Percentiles rank a stretch among this genome's conserved stretches.
phyloP scores from a whole-genome alignment of 2,113 vertebrate species.

The Vidua macroura region DNA sequence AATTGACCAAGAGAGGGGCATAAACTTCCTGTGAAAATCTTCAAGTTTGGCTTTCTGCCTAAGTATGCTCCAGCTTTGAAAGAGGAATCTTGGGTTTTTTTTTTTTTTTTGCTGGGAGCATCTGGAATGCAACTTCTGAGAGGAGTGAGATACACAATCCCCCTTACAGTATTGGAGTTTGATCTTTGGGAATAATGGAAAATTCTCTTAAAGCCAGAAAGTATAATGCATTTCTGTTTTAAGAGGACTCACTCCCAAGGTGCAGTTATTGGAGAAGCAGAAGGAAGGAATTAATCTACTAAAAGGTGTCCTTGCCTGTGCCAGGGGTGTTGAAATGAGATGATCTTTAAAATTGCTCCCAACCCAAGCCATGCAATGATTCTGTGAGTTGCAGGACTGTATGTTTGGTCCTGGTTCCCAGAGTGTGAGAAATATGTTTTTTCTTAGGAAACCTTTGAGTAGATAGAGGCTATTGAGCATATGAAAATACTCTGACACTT shows the following conservation, averaged over 20 bases:
- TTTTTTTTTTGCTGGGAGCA: rapidly evolving
- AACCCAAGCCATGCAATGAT: background rate
- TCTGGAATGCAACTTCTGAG: background rate
- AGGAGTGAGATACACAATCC: rapidly evolving
- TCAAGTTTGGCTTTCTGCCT: background rate
- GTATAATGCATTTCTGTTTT: background rate
- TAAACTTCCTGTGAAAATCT: background rate
- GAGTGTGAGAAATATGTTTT: background rate
- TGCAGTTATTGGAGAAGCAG: background rate
- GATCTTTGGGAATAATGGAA: background rate
- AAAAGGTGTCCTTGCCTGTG: background rate
- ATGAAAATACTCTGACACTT: background rate
- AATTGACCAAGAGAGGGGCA: background rate
- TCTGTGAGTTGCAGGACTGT: background rate
- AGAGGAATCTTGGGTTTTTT: background rate
- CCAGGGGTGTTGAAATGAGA: background rate
- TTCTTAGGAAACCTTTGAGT: background rate
- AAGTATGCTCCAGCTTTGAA: background rate
- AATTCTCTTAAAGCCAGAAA: background rate
- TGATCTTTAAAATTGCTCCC: rapidly evolving
- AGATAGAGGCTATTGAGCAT: background rate
- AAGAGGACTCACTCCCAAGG: background rate
- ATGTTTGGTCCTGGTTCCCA: background rate
- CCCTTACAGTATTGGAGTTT: background rate
- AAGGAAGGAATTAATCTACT: background rate